Evolutionary conservation across 2,888 invertebrate species (phyloP), one percentile per base, ranked within the genome.

Genomic region (Sarcophaga subvicina): DNA sequence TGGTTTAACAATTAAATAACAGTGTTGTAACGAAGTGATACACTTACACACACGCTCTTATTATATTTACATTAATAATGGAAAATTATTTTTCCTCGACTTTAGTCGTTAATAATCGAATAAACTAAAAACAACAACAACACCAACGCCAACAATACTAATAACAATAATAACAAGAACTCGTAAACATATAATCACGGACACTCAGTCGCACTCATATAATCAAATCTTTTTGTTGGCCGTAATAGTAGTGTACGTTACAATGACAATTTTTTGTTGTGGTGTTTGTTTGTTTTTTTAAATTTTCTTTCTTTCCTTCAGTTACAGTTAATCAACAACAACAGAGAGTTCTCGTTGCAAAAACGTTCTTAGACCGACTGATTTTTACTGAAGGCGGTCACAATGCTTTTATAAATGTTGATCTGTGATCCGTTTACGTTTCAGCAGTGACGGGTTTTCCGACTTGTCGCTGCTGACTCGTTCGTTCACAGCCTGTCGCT

Each of bases 351-450:
- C 88, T 89, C 87, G 86, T 77, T 70, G 83, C 87, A 89, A 89
- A 90, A 89, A 88, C 90, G 91, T 92, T 92, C 92, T 92, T 89
- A 90, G 85, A 88, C 88, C 90, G 79, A 92, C 92, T 92, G 91
- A 89, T 85, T 91, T 91, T 89, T 90, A 89, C 89, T 90, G 87
- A 89, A 86, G 88, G 89, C 88, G 88, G 89, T 86, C 83, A 89
- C 90, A 91, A 91, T 92, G 91, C 91, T 92, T 92, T 92, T 92
- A 92, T 92, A 92, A 92, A 91, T 90, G 90, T 78, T 90, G 90
- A 84, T 83, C 86, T 89, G 81, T 86, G 87, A 82, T 82, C 84
- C 87, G 88, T 82, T 85, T 85, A 86, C 85, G 78, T 83, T 82
- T 72, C 81, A 80, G 80, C 80, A 78, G 66, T 76, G 78, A 80